These are phyloP conservation scores for Neodon shergylaensis DNA, from an alignment of 2,113 vertebrate genomes.

Conservation along the genomic window DNA sequence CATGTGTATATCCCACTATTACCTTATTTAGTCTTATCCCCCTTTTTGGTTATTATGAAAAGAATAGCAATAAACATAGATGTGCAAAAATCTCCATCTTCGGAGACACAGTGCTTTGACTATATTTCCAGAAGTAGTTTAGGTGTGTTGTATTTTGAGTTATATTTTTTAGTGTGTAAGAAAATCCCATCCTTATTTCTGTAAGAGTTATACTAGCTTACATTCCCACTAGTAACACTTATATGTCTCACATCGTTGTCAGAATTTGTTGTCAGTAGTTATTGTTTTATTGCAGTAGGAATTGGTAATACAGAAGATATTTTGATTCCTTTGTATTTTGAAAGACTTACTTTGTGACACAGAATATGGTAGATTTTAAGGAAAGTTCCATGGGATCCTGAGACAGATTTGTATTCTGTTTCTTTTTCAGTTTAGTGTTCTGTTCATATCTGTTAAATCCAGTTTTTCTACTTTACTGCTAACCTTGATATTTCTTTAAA, in stretches of 20 bases:
- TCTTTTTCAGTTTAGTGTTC: neutral
- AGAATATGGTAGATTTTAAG: neutral
- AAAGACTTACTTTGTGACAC: neutral
- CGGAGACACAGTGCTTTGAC: neutral
- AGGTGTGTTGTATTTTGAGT: neutral
- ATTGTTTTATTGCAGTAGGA: neutral
- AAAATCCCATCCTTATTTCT: neutral
- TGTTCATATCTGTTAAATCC: neutral
- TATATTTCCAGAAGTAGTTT: neutral
- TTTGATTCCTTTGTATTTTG: neutral
- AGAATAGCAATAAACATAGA: neutral
- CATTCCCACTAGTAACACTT: neutral
- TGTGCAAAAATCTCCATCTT: neutral
- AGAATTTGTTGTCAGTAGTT: neutral
- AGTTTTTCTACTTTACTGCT: neutral
- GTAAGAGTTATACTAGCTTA: neutral
- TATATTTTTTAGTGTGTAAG: neutral
- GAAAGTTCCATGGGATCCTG: neutral
- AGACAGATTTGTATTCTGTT: neutral
- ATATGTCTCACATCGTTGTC: neutral
- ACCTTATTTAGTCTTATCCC: neutral
- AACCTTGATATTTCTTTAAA: neutral
- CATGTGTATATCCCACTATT: neutral
- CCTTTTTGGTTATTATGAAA: neutral
- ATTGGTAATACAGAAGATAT: neutral